phyloP scores from a whole-genome alignment of 2,888 invertebrate genomes.

The Petrolisthes cinctipes region DNA sequence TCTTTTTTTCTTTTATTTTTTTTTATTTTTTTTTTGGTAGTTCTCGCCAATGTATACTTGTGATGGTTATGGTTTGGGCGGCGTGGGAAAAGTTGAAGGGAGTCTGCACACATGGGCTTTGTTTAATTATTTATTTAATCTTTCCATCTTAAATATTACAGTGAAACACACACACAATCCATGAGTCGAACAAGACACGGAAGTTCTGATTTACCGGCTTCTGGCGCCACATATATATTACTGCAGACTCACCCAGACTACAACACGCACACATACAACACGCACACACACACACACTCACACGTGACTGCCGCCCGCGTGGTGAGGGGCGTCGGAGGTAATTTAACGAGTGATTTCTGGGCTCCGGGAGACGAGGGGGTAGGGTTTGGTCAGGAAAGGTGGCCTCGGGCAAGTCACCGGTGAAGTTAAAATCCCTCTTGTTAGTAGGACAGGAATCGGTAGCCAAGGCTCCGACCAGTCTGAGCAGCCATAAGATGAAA shows the following conservation, averaged over 20 bases:
- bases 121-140: not conserved
- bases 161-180: slow-evolving; percentile 44
- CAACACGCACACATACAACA: slow-evolving; percentile 27
- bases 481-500: too few relatives aligned
- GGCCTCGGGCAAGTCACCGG: too few relatives aligned
- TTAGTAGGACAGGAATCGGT: too few relatives aligned
- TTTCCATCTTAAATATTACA: slow-evolving; percentile 43
- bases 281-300: slow-evolving; percentile 9
- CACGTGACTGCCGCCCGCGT: slow-evolving; percentile 29
- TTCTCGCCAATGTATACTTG: too few relatives aligned
- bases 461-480: too few relatives aligned
- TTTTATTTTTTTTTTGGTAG: too few relatives aligned
- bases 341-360: not conserved
- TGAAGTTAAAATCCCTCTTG: too few relatives aligned
- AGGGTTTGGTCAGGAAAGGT: too few relatives aligned
- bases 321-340: slow-evolving; percentile 29
- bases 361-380: not conserved
- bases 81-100: too few relatives aligned
- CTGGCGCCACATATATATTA: slow-evolving; percentile 45
- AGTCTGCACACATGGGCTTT: too few relatives aligned
- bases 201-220: slow-evolving; percentile 46
- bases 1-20: too few relatives aligned
- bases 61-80: too few relatives aligned
- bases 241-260: slow-evolving; percentile 14
- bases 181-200: slow-evolving; percentile 50